phyloP scores from a whole-genome alignment of 2,797 vertebrate genomes.

The Sebastiscus tertius region DNA sequence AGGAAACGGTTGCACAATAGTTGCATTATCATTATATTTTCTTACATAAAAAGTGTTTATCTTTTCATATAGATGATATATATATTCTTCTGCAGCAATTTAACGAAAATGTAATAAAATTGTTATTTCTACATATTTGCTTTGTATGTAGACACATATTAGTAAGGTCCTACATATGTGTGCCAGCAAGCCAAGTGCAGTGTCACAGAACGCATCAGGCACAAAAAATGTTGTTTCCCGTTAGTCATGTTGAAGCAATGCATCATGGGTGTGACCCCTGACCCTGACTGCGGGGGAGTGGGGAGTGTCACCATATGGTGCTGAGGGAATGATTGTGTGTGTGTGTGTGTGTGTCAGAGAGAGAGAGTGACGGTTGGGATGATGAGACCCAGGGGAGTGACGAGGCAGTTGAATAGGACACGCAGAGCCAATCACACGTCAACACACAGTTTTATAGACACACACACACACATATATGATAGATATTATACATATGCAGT shows the following conservation, averaged over 20 bases:
- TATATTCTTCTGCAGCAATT: background rate
- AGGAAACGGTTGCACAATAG: background rate
- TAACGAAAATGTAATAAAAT: background rate
- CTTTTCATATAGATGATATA: background rate
- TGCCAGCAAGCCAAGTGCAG: background rate
- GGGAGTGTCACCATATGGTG: conserved; percentile 79
- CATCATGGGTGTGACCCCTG: conserved; percentile 70
- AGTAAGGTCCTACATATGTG: background rate
- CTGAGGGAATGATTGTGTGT: conserved; percentile 37
- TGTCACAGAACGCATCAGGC: background rate
- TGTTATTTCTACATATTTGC: background rate
- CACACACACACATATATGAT: background rate
- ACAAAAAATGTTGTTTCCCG: conserved; percentile 10
- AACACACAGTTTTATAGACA: conserved; percentile 21
- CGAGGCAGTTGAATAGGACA: conserved; percentile 44
- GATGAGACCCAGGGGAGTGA: conserved; percentile 70
- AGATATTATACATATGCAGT: no score
- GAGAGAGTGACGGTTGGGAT: conserved; percentile 42
- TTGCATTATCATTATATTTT: background rate
- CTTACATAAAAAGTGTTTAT: background rate
- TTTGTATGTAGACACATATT: background rate
- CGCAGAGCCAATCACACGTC: conserved; percentile 48
- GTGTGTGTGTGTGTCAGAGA: conserved; percentile 19
- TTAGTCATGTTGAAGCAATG: conserved; percentile 52
- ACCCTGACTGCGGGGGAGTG: conserved; percentile 54